A percentile compares a stretch with the other conserved stretches of the same genome.
Conservation (phyloP, 2,797 vertebrate species). For the Intellagama lesueurii region DNA sequence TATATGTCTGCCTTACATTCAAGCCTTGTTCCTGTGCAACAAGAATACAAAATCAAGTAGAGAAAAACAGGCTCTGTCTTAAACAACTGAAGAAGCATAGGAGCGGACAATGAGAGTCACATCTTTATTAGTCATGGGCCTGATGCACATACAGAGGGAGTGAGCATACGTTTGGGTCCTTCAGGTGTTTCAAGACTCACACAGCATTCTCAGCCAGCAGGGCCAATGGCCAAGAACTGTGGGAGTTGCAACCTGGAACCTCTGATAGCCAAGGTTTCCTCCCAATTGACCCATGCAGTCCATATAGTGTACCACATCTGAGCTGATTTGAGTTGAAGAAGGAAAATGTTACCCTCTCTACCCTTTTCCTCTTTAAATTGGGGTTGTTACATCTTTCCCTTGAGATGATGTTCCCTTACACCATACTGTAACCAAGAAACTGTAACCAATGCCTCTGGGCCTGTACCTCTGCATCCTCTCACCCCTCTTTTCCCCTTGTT, state of each 20-base stretch:
- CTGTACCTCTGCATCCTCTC: no score
- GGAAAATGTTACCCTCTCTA: neutral
- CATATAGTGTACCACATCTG: slow-evolving; percentile 25
- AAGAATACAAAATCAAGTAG: neutral
- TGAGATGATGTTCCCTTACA: neutral
- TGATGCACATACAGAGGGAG: no score
- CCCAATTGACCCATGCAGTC: neutral
- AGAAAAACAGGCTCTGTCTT: neutral
- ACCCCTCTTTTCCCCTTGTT: no score
- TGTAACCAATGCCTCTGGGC: no score
- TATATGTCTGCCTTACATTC: neutral
- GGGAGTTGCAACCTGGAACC: no score
- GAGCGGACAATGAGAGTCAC: neutral
- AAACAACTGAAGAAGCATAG: neutral
- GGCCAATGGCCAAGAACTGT: no score
- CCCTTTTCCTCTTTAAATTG: neutral
- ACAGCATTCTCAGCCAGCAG: no score
- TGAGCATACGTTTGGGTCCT: neutral
- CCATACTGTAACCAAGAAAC: no score
- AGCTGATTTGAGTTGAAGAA: neutral
- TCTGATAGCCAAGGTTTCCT: slow-evolving; percentile 6
- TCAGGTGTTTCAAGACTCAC: neutral
- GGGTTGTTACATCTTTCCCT: neutral
- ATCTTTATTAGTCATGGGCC: neutral
- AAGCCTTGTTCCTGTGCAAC: neutral